A percentile compares a stretch with the other conserved stretches of the same genome.
phyloP scores from a whole-genome alignment of 2,888 invertebrate genomes.

The Thalpophila matura region DNA sequence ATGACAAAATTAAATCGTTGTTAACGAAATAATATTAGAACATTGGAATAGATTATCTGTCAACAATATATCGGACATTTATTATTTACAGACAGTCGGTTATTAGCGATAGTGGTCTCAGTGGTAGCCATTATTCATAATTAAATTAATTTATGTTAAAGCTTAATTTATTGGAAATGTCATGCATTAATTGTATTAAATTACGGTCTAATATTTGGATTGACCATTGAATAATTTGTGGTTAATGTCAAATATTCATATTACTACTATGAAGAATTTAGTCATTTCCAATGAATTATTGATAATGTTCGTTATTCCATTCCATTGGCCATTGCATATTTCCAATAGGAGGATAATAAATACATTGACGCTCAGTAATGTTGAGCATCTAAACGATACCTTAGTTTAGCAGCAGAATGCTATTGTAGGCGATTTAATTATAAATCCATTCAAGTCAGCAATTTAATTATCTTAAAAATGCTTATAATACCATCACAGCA shows the following conservation, averaged over 20 bases:
- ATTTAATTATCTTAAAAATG: conserved; percentile 45
- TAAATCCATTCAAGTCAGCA: conserved; percentile 25
- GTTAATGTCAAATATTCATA: not conserved
- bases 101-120: not conserved
- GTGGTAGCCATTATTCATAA: not conserved
- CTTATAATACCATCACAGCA: conserved; percentile 56
- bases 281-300: conserved; percentile 4
- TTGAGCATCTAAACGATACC: not conserved
- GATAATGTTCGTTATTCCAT: not conserved
- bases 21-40: not conserved
- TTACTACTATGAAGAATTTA: too few relatives aligned
- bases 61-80: not conserved
- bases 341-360: not conserved
- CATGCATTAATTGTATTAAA: conserved; percentile 2
- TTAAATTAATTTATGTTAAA: conserved; percentile 18
- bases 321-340: not conserved
- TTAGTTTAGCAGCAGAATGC: conserved; percentile 9
- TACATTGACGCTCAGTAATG: not conserved
- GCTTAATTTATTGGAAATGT: conserved; percentile 4
- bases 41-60: not conserved
- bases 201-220: conserved; percentile 9
- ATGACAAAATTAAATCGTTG: too few relatives aligned
- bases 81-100: not conserved
- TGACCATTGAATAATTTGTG: not conserved
- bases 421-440: conserved; percentile 4